Evolutionary conservation across 2,888 invertebrate genomes (phyloP).

Genomic region (Cartodere bifasciata): DNA sequence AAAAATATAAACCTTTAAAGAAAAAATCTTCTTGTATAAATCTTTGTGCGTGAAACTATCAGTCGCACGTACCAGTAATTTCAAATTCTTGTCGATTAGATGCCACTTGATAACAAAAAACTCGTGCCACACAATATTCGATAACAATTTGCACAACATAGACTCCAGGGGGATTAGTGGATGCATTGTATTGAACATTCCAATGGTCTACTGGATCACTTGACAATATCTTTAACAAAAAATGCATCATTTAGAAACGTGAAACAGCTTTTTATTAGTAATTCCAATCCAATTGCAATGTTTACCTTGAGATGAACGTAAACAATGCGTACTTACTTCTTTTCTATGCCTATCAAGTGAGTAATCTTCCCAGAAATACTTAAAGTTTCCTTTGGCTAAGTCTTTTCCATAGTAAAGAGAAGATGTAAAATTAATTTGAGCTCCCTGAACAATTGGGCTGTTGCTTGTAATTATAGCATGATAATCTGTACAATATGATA

Average conservation of each 20-base stretch:
- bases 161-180: slow-evolving; percentile 41
- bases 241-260: neutral
- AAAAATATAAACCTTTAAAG: slow-evolving; percentile 7
- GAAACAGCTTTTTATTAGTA: slow-evolving; percentile 8
- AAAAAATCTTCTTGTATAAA: slow-evolving; percentile 1
- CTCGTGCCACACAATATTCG: slow-evolving; percentile 24
- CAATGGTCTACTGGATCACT: slow-evolving; percentile 39
- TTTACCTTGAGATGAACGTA: slow-evolving; percentile 6
- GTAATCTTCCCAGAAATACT: slow-evolving; percentile 49
- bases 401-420: slow-evolving; percentile 36
- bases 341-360: slow-evolving; percentile 38
- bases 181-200: slow-evolving; percentile 45
- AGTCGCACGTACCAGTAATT: slow-evolving; percentile 36
- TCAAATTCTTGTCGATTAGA: slow-evolving; percentile 32
- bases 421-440: slow-evolving; percentile 55
- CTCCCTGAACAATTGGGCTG: slow-evolving; percentile 60
- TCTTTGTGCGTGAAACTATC: slow-evolving; percentile 1
- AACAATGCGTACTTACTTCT: slow-evolving; percentile 30
- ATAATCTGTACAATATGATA: slow-evolving; percentile 22
- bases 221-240: slow-evolving; percentile 3
- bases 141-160: slow-evolving; percentile 47
- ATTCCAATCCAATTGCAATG: neutral
- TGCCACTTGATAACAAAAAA: slow-evolving; percentile 35
- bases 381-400: slow-evolving; percentile 35
- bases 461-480: slow-evolving; percentile 44